Base-by-base conservation (phyloP, 2,888 invertebrate species). In the Lochmaea capreae region DNA sequence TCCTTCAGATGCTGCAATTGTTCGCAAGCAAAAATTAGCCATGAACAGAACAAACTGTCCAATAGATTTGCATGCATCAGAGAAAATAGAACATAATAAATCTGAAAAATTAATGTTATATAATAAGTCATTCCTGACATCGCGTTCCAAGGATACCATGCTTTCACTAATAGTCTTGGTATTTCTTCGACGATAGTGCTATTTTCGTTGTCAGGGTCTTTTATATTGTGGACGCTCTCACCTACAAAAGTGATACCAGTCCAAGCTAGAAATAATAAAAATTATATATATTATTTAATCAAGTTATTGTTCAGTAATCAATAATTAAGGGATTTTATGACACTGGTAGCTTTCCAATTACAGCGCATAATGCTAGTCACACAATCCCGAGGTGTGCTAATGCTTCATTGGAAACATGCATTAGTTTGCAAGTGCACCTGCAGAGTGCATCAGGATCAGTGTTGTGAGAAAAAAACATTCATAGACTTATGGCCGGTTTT, bases 11-110 rank as follows among this genome's bases (percentile, higher is more conserved):
- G 95, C 84, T 94, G 93, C 72, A 96, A 87, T 84, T 96, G 95
- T 81, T 95, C 95, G 81, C 95, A 96, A 0, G 95, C 94, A 82
- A 94, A 95, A 74, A 95, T 92, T 79, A 95, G 83, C 94, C 94
- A 95, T 1, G 94, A 95, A 84, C 95, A 95, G 87, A 96, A 95
- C 81, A 95, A 88, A 0, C 94, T 92, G 83, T 95, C 95, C 59
- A 89, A 75, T n/a, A 90, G 85, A 81, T 91, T 91, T 0, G 90
- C 87, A 58, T 88, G 87, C 8, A 83, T 80, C 78, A 88, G 81
- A 9, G 87, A 85, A 79, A 88, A 87, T 61, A 86, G 80, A 3
- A 88, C 86, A 80, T 87, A 88, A 77, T 87, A 87, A 39, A 87
- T 81, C 83, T 87, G 82, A 68, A 83, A 84, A 22, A 77, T 87